These are phyloP conservation scores for Zaprionus lachaisei DNA, from an alignment of 1,140 invertebrate genomes.

Conservation along the genomic window DNA sequence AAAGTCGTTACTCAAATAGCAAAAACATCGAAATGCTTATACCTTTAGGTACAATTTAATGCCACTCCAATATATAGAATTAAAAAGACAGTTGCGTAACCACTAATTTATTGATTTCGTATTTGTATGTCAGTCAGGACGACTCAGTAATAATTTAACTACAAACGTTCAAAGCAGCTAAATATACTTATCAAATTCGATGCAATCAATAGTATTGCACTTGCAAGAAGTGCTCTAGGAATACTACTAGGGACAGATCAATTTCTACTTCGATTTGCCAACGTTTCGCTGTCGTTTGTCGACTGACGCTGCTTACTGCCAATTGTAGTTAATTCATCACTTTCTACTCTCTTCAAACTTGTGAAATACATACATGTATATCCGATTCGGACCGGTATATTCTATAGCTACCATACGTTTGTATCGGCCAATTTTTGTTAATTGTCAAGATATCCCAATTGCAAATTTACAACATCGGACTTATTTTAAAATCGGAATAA, in stretches of 20 bases:
- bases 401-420: too few relatives aligned
- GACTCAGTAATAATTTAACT: background rate
- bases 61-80: background rate
- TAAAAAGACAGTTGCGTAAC: background rate
- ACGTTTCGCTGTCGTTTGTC: background rate
- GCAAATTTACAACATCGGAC: too few relatives aligned
- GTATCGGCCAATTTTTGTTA: too few relatives aligned
- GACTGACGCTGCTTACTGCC: slow-evolving; percentile 47
- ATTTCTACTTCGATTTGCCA: background rate
- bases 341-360: slow-evolving; percentile 77
- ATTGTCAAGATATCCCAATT: too few relatives aligned
- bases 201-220: background rate
- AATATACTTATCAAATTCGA: background rate
- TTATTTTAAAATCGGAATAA: too few relatives aligned
- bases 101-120: background rate
- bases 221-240: background rate
- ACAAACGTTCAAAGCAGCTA: background rate
- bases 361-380: slow-evolving; percentile 63
- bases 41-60: background rate
- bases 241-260: background rate
- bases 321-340: slow-evolving; percentile 66
- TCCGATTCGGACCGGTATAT: too few relatives aligned
- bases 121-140: background rate
- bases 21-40: background rate
- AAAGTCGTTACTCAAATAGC: background rate